A percentile compares a stretch with the other conserved stretches of the same genome.
phyloP scores from a whole-genome alignment of 1,140 invertebrate species.

The Propsilocerus akamusi region DNA sequence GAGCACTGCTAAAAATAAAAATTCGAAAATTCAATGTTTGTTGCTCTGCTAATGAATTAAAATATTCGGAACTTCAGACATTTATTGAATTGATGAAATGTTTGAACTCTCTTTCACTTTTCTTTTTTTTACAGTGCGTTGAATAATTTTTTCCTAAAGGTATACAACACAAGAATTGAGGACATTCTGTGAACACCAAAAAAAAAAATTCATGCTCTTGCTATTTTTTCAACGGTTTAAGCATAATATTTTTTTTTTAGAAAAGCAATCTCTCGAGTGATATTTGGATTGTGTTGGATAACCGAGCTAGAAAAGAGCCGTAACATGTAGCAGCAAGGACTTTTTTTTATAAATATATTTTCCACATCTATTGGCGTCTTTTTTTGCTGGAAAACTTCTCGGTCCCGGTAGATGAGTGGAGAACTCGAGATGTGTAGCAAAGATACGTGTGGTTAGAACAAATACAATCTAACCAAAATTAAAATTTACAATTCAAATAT shows the following conservation, averaged over 20 bases:
- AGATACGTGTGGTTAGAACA: background rate
- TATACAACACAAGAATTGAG: too few relatives aligned
- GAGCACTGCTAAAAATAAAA: too few relatives aligned
- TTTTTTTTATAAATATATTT: slow-evolving; percentile 2
- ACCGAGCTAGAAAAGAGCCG: too few relatives aligned
- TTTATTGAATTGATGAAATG: too few relatives aligned
- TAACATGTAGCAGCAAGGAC: background rate
- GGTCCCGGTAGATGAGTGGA: background rate
- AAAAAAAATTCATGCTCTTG: background rate
- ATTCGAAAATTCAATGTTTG: too few relatives aligned
- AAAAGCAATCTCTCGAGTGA: slow-evolving; percentile 1
- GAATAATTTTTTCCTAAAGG: too few relatives aligned
- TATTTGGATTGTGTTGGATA: background rate
- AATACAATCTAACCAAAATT: slow-evolving; percentile 4
- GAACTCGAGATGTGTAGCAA: background rate
- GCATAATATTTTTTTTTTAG: background rate
- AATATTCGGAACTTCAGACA: too few relatives aligned
- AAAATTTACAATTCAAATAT: slow-evolving; percentile 3
- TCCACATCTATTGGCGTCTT: background rate
- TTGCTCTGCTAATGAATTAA: too few relatives aligned
- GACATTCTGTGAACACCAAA: too few relatives aligned
- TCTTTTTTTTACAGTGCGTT: too few relatives aligned
- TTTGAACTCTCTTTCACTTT: too few relatives aligned
- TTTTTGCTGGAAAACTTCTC: background rate
- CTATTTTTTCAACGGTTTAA: background rate